Percentiles rank a stretch among this genome's conserved stretches.
Evolutionary conservation across 2,797 vertebrate species (phyloP).

Genomic region (Tenualosa ilisha): DNA sequence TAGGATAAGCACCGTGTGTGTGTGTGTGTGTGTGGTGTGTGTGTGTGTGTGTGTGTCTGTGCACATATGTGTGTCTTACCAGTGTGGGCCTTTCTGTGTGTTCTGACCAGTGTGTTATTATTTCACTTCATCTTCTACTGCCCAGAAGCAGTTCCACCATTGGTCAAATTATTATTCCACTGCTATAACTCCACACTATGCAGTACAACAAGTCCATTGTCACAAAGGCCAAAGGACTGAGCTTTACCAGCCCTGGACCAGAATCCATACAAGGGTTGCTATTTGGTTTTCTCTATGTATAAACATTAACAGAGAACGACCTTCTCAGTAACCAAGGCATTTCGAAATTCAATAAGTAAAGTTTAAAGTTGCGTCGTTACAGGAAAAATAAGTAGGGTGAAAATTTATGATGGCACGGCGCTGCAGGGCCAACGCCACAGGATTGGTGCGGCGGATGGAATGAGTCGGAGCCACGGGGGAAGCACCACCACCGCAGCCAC

Average conservation of each 20-base stretch:
- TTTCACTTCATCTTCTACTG: not conserved
- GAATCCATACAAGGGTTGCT: not conserved
- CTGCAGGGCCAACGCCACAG: not conserved
- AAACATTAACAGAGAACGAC: conserved; percentile 41
- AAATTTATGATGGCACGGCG: conserved; percentile 1
- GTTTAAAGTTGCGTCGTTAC: conserved; percentile 27
- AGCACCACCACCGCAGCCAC: conserved; percentile 26
- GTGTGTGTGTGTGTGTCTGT: conserved; percentile 15
- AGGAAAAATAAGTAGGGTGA: conserved; percentile 22
- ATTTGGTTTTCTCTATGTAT: conserved; percentile 28
- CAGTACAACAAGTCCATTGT: conserved; percentile 40
- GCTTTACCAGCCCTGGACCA: conserved; percentile 29
- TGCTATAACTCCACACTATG: not conserved
- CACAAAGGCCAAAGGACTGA: conserved; percentile 35
- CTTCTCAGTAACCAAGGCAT: conserved; percentile 39
- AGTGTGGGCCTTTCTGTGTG: not conserved
- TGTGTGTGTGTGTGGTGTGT: conserved; percentile 3
- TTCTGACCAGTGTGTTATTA: no score
- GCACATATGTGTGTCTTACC: not conserved
- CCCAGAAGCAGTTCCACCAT: not conserved
- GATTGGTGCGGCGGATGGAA: conserved; percentile 13
- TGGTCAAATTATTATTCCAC: not conserved
- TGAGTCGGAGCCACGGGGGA: conserved; percentile 43
- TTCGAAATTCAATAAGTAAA: conserved; percentile 44
- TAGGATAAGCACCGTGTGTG: not conserved